Base-by-base conservation (phyloP, 2,888 invertebrate genomes). In the Lasioglossum zephyrum region DNA sequence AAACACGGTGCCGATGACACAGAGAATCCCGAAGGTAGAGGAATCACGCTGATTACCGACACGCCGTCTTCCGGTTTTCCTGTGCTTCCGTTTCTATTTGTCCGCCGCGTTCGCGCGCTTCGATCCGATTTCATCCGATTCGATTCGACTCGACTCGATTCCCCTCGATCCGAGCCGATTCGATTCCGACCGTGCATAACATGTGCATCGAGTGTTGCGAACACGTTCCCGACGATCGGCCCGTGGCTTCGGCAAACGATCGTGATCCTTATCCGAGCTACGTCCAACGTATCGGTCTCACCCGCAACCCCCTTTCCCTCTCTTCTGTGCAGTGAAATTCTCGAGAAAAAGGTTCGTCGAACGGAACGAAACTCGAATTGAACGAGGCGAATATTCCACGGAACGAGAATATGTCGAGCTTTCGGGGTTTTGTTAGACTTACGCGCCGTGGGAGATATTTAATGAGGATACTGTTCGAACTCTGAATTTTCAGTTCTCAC, bases 1-100 rank as follows among this genome's bases (percentile, higher is more conserved):
- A 41, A 49, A 60, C 57, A 57, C 66, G 72, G 75, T 47, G 75
- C 49, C 73, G 81, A 85, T 85, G 76, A 81, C 72, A 49, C 49
- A 31, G 41, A 36, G 60, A 2, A 53, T n/a, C 39, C 73, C 49
- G 39, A 47, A 77, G 78, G 76, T 85, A 85, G 85, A 69, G 80
- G 47, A 66, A 41, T 75, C 77, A 18, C 72, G 74, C 22, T 73
- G 77, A 81, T 77, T 73, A 73, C n/a, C 63, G 31, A 16, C 63
- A 18, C 6, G 39, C 22, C 79, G 53, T 36, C 72, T 78, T 72
- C 63, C 74, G 49, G 39, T 41, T 36, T 36, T 9, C 18, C 36
- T 36, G 66, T 26, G 63, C 31, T 31, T 63, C 31, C 31, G 69
- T 69, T 44, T 44, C 44, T 26, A 44, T 53, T 41, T 39, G 39